Conservation (phyloP, 53 echinoderm and acorn worm genomes). For the Echinometra lucunter region DNA sequence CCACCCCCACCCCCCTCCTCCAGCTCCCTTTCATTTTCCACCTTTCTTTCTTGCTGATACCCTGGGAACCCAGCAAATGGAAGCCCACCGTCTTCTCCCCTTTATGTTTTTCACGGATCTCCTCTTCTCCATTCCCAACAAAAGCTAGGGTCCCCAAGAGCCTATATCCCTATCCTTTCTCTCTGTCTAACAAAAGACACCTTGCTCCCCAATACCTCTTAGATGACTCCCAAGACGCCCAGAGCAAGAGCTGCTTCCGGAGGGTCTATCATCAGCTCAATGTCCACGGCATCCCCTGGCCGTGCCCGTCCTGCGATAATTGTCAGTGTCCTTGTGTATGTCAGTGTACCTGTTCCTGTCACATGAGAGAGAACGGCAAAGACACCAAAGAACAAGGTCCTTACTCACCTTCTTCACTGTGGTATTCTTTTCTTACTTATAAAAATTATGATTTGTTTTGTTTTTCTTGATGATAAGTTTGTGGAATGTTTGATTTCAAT, state of each 20-base stretch:
- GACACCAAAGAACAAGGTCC: conserved; percentile 71
- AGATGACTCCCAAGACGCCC: background rate
- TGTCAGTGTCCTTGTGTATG: conserved; percentile 73
- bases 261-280: conserved; percentile 74
- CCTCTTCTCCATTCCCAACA: too few species aligned
- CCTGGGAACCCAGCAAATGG: too few species aligned
- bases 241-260: background rate
- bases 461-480: background rate
- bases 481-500: background rate
- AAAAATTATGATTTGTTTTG: background rate
- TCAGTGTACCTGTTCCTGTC: conserved; percentile 69
- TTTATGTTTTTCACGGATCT: too few species aligned
- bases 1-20: background rate
- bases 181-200: conserved; percentile 28
- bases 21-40: background rate
- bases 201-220: conserved; percentile 38
- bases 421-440: conserved; percentile 8
- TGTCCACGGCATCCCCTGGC: conserved; percentile 87
- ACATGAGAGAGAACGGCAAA: conserved; percentile 25
- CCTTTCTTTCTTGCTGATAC: too few species aligned
- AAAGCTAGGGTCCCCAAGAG: background rate
- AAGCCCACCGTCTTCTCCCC: too few species aligned
- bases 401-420: conserved; percentile 1
- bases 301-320: conserved; percentile 71
- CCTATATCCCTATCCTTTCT: background rate